Conservation (phyloP, 2,113 vertebrate species). For the Fregetta grallaria region DNA sequence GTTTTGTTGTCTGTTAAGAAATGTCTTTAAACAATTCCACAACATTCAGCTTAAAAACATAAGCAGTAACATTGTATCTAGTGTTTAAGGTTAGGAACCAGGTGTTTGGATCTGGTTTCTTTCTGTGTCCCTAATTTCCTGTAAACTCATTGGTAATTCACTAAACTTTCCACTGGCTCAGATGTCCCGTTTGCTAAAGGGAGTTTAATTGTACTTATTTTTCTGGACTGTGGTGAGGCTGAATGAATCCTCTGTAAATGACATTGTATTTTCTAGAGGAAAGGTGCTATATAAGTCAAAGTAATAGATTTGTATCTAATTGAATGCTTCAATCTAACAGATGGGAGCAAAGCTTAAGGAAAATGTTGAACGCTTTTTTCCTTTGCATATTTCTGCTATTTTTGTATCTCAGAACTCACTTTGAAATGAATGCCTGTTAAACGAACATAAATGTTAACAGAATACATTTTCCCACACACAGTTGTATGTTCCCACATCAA, state of each 20-base stretch:
- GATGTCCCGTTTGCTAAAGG: neutral
- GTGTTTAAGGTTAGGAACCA: neutral
- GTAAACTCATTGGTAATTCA: neutral
- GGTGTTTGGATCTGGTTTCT: neutral
- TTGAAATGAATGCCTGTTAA: neutral
- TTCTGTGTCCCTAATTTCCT: neutral
- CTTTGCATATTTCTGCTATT: slow-evolving; percentile 1
- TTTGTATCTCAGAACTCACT: neutral
- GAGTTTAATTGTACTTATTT: neutral
- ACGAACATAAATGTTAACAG: neutral
- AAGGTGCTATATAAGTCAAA: neutral
- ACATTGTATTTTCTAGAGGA: neutral
- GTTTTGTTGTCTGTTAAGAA: neutral
- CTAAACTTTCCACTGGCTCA: neutral
- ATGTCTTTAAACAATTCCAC: neutral
- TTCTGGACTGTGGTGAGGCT: neutral
- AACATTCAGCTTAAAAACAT: neutral
- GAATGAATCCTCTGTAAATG: neutral
- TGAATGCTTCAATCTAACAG: neutral
- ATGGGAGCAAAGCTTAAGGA: neutral
- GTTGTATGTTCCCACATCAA: neutral
- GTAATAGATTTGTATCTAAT: neutral
- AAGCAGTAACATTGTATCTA: neutral
- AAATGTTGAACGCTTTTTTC: neutral
- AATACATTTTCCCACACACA: neutral